phyloP scores from a whole-genome alignment of 1,140 invertebrate genomes.

The Tetramorium alpestre region DNA sequence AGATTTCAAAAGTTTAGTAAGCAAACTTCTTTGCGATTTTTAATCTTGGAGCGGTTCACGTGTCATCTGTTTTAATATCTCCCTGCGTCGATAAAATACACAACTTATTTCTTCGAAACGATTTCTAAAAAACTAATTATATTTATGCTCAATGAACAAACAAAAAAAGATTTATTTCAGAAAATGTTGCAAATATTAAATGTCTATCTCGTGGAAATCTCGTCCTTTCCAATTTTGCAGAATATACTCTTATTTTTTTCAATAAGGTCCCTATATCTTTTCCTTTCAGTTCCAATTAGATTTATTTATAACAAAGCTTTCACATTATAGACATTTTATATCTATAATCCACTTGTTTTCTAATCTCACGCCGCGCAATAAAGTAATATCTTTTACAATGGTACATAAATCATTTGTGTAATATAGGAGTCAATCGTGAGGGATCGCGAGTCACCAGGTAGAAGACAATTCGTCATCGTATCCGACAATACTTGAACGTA shows the following conservation, averaged over 20 bases:
- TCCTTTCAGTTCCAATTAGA: neutral
- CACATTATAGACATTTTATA: neutral
- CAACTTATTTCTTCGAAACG: neutral
- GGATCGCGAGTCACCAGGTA: conserved; percentile 43
- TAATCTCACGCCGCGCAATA: neutral
- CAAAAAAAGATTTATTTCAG: neutral
- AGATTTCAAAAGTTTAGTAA: neutral
- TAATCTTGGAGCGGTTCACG: neutral
- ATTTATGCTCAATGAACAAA: neutral
- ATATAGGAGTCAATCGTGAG: neutral
- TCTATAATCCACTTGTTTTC: neutral
- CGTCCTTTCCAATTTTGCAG: neutral
- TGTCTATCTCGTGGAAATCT: neutral
- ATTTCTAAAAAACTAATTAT: neutral
- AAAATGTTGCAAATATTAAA: neutral
- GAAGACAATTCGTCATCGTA: neutral
- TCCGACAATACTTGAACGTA: conserved; percentile 4
- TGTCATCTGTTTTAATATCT: neutral
- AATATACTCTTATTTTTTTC: neutral
- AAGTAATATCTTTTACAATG: neutral
- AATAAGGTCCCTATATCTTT: neutral
- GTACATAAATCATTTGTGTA: neutral
- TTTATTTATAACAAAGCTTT: neutral
- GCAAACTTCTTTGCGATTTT: neutral
- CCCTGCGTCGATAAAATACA: neutral